Evolutionary conservation across 2,888 invertebrate species (phyloP).

Genomic region (Andrena minutula): DNA sequence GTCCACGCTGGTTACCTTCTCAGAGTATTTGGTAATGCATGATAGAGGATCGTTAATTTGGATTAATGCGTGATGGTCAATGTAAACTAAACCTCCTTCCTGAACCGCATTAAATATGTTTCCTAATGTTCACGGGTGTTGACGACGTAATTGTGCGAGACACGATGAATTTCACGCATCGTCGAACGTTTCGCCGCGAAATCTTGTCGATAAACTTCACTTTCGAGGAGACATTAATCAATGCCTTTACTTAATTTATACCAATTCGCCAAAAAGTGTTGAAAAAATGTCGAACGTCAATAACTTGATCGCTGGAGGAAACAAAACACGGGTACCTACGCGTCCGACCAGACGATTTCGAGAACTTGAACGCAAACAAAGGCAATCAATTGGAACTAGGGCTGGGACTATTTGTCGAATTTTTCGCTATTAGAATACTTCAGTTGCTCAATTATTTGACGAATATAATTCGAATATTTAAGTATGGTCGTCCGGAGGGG

Average conservation of each 20-base stretch:
- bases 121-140: background rate
- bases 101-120: background rate
- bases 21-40: background rate
- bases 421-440: too few relatives aligned
- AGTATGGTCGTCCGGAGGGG: too few relatives aligned
- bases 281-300: conserved; percentile 39
- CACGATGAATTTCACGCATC: conserved; percentile 24
- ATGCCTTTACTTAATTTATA: conserved; percentile 27
- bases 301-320: conserved; percentile 21
- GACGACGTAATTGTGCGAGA: conserved; percentile 9
- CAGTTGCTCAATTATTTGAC: too few relatives aligned
- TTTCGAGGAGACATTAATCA: conserved; percentile 10
- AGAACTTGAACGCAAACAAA: background rate
- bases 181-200: conserved; percentile 9
- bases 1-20: conserved; percentile 2
- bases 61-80: background rate
- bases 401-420: too few relatives aligned
- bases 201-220: conserved; percentile 10
- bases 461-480: too few relatives aligned
- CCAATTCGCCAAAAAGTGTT: conserved; percentile 38
- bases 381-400: background rate
- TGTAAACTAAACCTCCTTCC: background rate
- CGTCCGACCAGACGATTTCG: conserved; percentile 1
- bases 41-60: background rate
- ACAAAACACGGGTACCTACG: conserved; percentile 38